phyloP scores from a whole-genome alignment of 2,888 invertebrate species.

The Ophion obscuratus region DNA sequence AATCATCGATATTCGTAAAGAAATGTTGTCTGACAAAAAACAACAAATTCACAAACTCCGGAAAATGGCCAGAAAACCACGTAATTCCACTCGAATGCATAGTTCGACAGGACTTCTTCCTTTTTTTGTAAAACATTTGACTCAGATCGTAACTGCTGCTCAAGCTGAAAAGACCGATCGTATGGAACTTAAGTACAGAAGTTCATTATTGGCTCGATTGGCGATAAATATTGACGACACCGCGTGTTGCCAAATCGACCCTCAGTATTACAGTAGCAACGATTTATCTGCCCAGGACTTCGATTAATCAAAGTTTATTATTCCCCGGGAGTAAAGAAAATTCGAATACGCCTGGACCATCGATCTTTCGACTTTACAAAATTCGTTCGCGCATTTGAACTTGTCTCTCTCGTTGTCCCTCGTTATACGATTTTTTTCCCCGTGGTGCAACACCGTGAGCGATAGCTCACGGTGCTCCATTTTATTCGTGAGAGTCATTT shows the following conservation, averaged over 20 bases:
- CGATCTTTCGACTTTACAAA: slow-evolving; percentile 15
- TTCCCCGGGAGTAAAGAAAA: background rate
- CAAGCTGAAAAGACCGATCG: background rate
- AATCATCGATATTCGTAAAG: no score
- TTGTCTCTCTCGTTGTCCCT: background rate
- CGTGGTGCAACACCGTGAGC: background rate
- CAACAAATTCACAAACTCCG: no score
- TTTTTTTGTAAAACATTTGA: no score
- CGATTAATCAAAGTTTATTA: slow-evolving; percentile 7
- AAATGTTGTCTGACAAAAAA: no score
- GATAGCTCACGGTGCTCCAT: slow-evolving; percentile 26
- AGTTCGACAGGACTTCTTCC: no score
- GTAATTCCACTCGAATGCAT: no score
- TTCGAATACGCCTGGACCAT: background rate
- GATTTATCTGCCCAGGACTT: background rate
- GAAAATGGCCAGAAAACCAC: no score
- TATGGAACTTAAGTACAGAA: background rate
- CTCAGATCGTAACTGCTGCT: no score
- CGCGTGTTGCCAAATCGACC: background rate
- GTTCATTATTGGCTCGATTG: background rate
- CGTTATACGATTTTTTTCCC: background rate
- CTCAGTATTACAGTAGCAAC: background rate
- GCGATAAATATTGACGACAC: background rate
- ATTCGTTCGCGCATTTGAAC: slow-evolving; percentile 9
- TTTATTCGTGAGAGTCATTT: slow-evolving; percentile 51